Evolutionary conservation across 1,140 invertebrate species (phyloP).

Genomic region (Brevipalpus yothersi): DNA sequence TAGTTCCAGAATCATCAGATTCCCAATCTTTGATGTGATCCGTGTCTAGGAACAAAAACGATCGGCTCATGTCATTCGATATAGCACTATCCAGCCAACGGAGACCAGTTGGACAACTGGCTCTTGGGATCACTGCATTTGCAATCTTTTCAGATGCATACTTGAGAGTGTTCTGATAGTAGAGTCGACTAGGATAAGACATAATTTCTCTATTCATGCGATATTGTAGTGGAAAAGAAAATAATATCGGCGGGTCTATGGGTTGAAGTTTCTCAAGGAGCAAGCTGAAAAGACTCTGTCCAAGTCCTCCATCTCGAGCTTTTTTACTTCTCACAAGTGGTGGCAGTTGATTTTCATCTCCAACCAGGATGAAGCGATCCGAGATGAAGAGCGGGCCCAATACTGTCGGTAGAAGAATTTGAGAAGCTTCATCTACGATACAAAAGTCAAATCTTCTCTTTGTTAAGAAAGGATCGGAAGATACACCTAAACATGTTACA

Average conservation of each 20-base stretch:
- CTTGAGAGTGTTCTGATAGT: constrained; percentile 45
- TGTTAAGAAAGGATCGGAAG: constrained; percentile 38
- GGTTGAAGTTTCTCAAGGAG: constrained; percentile 25
- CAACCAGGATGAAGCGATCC: constrained; percentile 65
- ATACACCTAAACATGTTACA: constrained; percentile 56
- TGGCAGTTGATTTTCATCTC: constrained; percentile 76
- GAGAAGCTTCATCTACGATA: constrained; percentile 78
- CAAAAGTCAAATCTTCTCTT: constrained; percentile 58
- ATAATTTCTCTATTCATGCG: constrained; percentile 76
- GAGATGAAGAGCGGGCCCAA: constrained; percentile 17
- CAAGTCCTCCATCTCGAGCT: constrained; percentile 46
- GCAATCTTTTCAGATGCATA: constrained; percentile 40
- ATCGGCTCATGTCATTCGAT: constrained; percentile 16
- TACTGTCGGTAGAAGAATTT: constrained; percentile 14
- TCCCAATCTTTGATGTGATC: constrained; percentile 18
- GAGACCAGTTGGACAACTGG: not conserved
- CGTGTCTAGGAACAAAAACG: constrained; percentile 43
- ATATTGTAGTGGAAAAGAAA: constrained; percentile 62
- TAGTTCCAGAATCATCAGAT: constrained; percentile 10
- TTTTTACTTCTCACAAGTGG: constrained; percentile 48
- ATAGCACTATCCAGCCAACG: not conserved
- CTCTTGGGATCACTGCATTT: constrained; percentile 24
- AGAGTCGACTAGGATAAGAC: constrained; percentile 50
- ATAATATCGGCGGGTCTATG: no score
- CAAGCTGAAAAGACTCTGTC: constrained; percentile 52